Conservation (phyloP, 2,113 vertebrate genomes). For the Heterotilapia buettikoferi region DNA sequence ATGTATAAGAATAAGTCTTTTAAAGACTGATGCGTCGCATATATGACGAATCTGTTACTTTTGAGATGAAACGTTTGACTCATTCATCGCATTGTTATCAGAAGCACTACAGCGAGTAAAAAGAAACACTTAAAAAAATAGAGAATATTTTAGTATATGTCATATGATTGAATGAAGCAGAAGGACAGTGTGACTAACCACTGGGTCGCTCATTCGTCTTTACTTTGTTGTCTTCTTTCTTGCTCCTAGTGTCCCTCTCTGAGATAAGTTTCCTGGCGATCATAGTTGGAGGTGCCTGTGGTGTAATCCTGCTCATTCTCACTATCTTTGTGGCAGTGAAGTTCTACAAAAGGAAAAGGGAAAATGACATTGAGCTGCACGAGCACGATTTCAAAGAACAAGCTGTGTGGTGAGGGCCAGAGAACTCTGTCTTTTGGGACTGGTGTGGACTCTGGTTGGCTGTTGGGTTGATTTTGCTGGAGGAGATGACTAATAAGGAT, state of each 20-base stretch:
- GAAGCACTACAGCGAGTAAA: background rate
- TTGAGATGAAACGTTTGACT: background rate
- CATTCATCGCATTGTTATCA: background rate
- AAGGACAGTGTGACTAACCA: background rate
- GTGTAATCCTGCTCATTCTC: constrained; percentile 75
- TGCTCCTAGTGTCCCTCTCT: constrained; percentile 73
- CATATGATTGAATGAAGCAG: background rate
- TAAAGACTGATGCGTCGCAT: background rate
- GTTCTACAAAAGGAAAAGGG: constrained; percentile 40
- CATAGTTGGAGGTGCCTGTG: constrained; percentile 76
- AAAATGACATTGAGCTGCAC: constrained; percentile 27
- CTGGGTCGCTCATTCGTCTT: background rate
- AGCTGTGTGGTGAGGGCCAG: constrained; percentile 74
- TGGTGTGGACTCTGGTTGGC: constrained; percentile 1
- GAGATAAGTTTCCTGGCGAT: constrained; percentile 81
- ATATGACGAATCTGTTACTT: background rate
- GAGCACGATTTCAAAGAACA: constrained; percentile 30
- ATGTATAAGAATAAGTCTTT: background rate
- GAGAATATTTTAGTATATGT: background rate
- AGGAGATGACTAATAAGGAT: background rate
- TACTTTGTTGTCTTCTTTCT: background rate
- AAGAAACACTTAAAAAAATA: background rate
- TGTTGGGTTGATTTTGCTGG: constrained; percentile 10
- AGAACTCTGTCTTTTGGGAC: background rate
- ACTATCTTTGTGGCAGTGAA: constrained; percentile 61